Evolutionary conservation across 2,113 vertebrate genomes (phyloP), one percentile per base, ranked within the genome.

Genomic region (Trachemys scripta): DNA sequence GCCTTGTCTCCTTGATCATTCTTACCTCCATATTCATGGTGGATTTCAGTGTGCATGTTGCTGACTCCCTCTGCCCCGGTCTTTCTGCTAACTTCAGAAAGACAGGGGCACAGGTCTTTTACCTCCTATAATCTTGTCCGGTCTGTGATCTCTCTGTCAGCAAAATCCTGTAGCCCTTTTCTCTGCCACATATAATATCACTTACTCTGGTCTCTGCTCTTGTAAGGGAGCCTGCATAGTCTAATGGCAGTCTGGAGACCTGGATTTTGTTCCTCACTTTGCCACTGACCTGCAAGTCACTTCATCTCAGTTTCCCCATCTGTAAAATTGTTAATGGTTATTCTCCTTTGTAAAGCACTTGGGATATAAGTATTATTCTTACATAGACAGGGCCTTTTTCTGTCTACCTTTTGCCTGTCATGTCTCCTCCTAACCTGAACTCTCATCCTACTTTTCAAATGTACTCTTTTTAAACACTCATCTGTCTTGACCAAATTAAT

Each of bases 181-280:
- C 53, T 11, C 31, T 50, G 49, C 59, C 88, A 22, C 78, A 4
- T 0, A 84, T 56, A 54, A 2, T 42, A 29, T 35, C 29, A 45
- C 79, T 92, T 17, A 72, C n/a, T 5, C 42, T 22, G 27, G 13
- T 8, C 53, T 50, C 42, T 42, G 0, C 42, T 87, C 12, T 69
- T 93, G 35, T 6, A 22, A 0, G 6, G 82, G 5, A 59, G 87
- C 84, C 69, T 84, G 65, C 12, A 0, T 2, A 65, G 88, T 0
- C 50, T 88, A 38, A 76, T 11, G 91, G 76, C 80, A 84, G 53
- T 62, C 82, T n/a, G 88, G 95, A 94, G 95, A 76, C 12, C 42
- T 50, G 20, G n/a, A 75, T 45, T 42, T 42, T 75, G 38, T 75
- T 75, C 38, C 38, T 75, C n/a, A 12, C 72, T 45, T 75, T 75